These are phyloP conservation scores for Terebella lapidaria DNA, from an alignment of 2,888 invertebrate species.

Conservation along the genomic window DNA sequence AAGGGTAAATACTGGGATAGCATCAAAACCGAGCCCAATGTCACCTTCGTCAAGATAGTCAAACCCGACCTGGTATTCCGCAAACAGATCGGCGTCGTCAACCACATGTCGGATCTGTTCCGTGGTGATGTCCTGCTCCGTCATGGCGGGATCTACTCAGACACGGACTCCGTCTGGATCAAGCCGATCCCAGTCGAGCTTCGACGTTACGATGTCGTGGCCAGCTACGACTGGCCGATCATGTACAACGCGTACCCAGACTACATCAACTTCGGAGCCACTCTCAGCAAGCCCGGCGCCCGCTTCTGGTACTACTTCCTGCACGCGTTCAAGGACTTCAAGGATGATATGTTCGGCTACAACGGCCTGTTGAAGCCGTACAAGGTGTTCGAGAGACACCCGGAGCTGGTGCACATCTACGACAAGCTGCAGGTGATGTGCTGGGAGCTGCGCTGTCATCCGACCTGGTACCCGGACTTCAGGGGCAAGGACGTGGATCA, in stretches of 20 bases:
- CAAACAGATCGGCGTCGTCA: conserved; percentile 25
- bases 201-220: conserved; percentile 28
- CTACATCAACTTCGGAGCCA: conserved; percentile 22
- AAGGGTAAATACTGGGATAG: conserved; percentile 29
- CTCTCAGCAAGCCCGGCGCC: conserved; percentile 29
- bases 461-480: conserved; percentile 29
- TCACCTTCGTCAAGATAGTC: conserved; percentile 6
- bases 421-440: conserved; percentile 39
- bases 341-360: conserved; percentile 15
- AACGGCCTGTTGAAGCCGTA: conserved; percentile 18
- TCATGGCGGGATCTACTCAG: conserved; percentile 42
- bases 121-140: conserved; percentile 35
- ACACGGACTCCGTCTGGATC: conserved; percentile 41
- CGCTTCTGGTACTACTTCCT: conserved; percentile 8
- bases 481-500: conserved; percentile 22
- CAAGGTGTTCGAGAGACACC: conserved; percentile 32
- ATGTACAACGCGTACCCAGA: conserved; percentile 23
- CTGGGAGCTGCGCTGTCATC: conserved; percentile 34
- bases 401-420: conserved; percentile 32
- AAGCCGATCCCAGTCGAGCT: conserved; percentile 25
- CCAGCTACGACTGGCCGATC: conserved; percentile 34
- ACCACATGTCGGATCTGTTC: conserved; percentile 37
- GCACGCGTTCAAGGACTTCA: conserved; percentile 6
- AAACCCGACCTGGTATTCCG: conserved; percentile 14
- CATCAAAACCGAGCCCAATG: conserved; percentile 20